A percentile compares a stretch with the other conserved stretches of the same genome.
These are phyloP conservation scores for Drosophila acutilabella DNA, from an alignment of 2,888 invertebrate genomes.

Conservation along the genomic window DNA sequence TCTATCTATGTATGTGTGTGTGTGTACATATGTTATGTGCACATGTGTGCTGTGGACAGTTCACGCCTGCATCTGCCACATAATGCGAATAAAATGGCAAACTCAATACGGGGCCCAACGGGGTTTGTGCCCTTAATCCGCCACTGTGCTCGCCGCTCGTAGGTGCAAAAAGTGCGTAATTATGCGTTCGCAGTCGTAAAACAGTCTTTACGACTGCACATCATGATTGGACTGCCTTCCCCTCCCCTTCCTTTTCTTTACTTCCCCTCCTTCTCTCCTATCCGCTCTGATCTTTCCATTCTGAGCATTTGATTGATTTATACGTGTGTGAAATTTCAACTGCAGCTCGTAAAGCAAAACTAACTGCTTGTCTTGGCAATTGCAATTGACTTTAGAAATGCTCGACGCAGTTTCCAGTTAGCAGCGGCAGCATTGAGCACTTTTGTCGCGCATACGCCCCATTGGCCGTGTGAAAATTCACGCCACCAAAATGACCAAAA, in stretches of 20 bases:
- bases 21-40: conserved; percentile 1
- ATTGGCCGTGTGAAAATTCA: conserved; percentile 30
- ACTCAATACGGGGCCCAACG: conserved; percentile 10
- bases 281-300: background rate
- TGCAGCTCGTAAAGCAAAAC: conserved; percentile 39
- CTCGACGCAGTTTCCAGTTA: conserved; percentile 29
- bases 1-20: background rate
- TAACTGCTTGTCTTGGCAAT: conserved; percentile 22
- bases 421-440: conserved; percentile 38
- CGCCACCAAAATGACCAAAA: background rate
- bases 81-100: conserved; percentile 32
- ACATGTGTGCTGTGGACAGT: conserved; percentile 22
- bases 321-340: conserved; percentile 66
- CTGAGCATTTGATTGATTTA: conserved; percentile 69
- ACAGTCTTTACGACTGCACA: conserved; percentile 64
- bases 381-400: conserved; percentile 51
- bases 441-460: conserved; percentile 66
- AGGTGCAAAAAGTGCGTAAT: conserved; percentile 73
- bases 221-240: conserved; percentile 40
- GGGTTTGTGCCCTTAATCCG: conserved; percentile 10
- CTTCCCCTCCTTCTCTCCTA: background rate
- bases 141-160: conserved; percentile 17
- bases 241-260: background rate
- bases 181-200: conserved; percentile 76
- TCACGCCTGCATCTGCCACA: conserved; percentile 76